These are phyloP conservation scores for Leucoma salicis DNA, from an alignment of 2,888 invertebrate species.

Conservation along the genomic window DNA sequence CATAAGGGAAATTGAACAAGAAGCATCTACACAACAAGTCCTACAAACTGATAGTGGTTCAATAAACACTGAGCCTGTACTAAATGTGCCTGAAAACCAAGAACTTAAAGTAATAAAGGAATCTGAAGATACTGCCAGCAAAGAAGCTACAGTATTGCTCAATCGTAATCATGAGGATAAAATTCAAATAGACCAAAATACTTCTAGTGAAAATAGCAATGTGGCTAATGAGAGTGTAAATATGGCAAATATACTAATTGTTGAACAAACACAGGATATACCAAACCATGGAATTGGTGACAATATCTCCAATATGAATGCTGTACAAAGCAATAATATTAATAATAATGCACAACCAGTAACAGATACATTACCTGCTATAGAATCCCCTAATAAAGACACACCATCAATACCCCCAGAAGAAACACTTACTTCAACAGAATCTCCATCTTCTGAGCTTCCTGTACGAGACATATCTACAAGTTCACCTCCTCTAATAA, in stretches of 20 bases:
- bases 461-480: constrained; percentile 16
- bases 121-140: constrained; percentile 32
- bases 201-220: constrained; percentile 26
- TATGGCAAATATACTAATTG: constrained; percentile 9
- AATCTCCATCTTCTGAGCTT: constrained; percentile 13
- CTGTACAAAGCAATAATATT: constrained; percentile 10
- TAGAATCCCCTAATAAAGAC: not conserved
- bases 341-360: constrained; percentile 8
- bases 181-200: constrained; percentile 29
- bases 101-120: constrained; percentile 34
- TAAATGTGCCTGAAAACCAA: constrained; percentile 43
- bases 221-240: constrained; percentile 26
- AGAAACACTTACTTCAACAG: constrained; percentile 1
- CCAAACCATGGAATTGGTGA: constrained; percentile 9
- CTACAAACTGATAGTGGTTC: constrained; percentile 31
- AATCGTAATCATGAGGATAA: constrained; percentile 17
- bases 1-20: constrained; percentile 9
- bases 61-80: constrained; percentile 17
- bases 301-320: constrained; percentile 4
- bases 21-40: constrained; percentile 24
- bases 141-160: constrained; percentile 22
- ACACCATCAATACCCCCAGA: constrained; percentile 1
- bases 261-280: constrained; percentile 12
- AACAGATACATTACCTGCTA: constrained; percentile 6
- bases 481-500: constrained; percentile 10